Conservation (phyloP, 2,888 invertebrate genomes). For the Megalurothrips usitatus region DNA sequence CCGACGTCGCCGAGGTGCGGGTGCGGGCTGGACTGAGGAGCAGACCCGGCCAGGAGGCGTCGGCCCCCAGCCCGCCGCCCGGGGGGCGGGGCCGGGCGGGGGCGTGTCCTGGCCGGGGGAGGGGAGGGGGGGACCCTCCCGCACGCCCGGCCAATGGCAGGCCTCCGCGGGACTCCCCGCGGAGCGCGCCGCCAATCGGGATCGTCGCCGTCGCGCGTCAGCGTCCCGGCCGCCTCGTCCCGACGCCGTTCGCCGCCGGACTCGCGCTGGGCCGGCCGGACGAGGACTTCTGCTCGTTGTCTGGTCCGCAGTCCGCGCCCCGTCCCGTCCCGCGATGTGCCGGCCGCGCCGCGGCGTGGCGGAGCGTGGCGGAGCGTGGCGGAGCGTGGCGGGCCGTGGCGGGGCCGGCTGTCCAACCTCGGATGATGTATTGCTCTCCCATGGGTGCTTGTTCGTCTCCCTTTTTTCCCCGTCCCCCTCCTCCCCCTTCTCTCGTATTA, state of each 20-base stretch:
- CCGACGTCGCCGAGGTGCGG: not conserved
- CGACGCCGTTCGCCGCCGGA: constrained; percentile 29
- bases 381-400: not conserved
- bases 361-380: not conserved
- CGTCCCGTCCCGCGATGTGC: too few species aligned
- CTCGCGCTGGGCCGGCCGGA: constrained; percentile 20
- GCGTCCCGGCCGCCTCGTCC: not conserved
- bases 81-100: not conserved
- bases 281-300: constrained; percentile 8
- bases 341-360: not conserved
- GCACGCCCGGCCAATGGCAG: not conserved
- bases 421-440: constrained; percentile 26
- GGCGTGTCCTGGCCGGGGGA: not conserved
- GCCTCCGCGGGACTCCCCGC: not conserved
- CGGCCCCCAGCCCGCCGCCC: not conserved
- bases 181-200: not conserved
- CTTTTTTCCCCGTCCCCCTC: not conserved
- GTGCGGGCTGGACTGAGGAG: not conserved
- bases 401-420: constrained; percentile 17
- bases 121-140: not conserved
- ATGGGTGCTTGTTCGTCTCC: constrained; percentile 25
- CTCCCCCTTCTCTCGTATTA: not conserved
- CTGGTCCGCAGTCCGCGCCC: not conserved
- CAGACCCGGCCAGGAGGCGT: not conserved
- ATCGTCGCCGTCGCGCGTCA: not conserved